Conservation (phyloP, 2,113 vertebrate genomes). For the Mus pahari region DNA sequence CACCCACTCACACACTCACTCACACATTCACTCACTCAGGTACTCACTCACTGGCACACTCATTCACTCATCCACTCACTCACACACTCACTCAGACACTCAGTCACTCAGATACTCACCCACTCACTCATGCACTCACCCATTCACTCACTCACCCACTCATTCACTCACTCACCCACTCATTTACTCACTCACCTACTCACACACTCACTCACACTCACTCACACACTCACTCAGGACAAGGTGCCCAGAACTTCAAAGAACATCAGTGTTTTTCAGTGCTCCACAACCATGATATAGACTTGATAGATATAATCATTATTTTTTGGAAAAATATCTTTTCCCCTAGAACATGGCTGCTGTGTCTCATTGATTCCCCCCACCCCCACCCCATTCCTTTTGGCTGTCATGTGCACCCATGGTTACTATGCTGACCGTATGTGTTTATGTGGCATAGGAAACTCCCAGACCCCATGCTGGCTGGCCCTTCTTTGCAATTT, state of each 20-base stretch:
- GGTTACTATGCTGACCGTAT: background rate
- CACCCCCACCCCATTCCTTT: background rate
- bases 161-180: no score
- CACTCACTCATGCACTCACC: no score
- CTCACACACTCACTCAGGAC: background rate
- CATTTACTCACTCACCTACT: no score
- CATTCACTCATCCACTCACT: no score
- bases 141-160: no score
- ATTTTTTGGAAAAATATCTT: constrained; percentile 44
- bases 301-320: constrained; percentile 28
- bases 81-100: no score
- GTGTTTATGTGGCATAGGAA: constrained; percentile 22
- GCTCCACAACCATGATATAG: background rate
- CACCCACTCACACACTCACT: no score
- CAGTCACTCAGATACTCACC: no score
- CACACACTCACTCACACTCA: no score
- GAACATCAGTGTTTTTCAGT: background rate
- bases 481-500: constrained; percentile 44
- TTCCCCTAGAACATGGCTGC: background rate
- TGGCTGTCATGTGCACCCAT: constrained; percentile 3
- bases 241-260: constrained; percentile 51
- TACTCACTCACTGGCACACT: no score
- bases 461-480: constrained; percentile 48
- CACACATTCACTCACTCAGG: no score
- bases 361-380: constrained; percentile 2